These are phyloP conservation scores for Bacillus rossius DNA, from an alignment of 1,140 invertebrate genomes.

Conservation along the genomic window DNA sequence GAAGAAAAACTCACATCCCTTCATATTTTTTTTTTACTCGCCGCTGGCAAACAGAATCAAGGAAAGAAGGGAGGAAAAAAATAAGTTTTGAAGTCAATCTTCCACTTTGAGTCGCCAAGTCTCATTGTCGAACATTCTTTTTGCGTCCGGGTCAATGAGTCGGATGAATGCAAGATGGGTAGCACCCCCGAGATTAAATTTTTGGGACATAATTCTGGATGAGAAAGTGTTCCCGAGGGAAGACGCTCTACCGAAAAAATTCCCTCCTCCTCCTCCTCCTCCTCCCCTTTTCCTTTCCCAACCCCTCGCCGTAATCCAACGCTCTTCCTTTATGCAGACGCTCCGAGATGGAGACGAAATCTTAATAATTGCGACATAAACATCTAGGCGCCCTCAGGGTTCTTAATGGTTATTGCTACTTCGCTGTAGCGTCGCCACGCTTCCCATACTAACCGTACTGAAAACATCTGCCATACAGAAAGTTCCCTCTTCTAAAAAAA, in stretches of 20 bases:
- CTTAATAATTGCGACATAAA: conserved; percentile 15
- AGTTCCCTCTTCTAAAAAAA: too few species aligned
- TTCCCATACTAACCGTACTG: too few species aligned
- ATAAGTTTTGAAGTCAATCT: too few species aligned
- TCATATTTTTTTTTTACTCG: too few species aligned
- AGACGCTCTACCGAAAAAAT: background rate
- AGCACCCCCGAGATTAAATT: conserved; percentile 9
- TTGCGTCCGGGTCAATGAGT: background rate
- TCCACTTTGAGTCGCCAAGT: too few species aligned
- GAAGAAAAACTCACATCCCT: too few species aligned
- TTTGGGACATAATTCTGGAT: conserved; percentile 9
- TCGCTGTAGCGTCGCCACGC: too few species aligned
- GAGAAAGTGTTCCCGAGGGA: background rate
- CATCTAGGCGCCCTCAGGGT: background rate
- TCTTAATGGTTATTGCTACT: too few species aligned
- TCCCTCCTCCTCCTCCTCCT: background rate
- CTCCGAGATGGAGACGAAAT: conserved; percentile 9
- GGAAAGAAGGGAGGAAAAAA: too few species aligned
- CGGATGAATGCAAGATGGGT: conserved; percentile 7
- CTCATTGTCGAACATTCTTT: background rate
- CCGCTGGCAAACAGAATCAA: too few species aligned
- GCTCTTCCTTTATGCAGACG: conserved; percentile 3
- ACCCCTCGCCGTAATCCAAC: background rate
- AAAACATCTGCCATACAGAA: too few species aligned
- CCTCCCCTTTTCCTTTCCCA: too few species aligned